Conservation (phyloP, 2,113 vertebrate species). For the pig (Sus scrofa) region T2T-Sscrofa CM000824.6:125802001-125802500, state of each 20-base stretch:
- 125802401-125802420: conserved; percentile 69
- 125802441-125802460: conserved; percentile 65
- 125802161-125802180: conserved; percentile 55
- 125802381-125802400: background rate
- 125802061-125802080: background rate
- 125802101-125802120: conserved; percentile 38
- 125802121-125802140: conserved; percentile 13
- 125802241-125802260: conserved; percentile 71
- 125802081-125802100: background rate
- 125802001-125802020: background rate
- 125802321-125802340: conserved; percentile 73
- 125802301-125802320: conserved; percentile 75
- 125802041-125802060: background rate
- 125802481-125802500: conserved; percentile 61
- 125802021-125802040: background rate
- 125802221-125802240: conserved; percentile 75
- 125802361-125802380: conserved; percentile 59
- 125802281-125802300: conserved; percentile 82
- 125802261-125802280: conserved; percentile 82
- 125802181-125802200: conserved; percentile 50
- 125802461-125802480: conserved; percentile 63
- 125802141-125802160: background rate
- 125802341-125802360: conserved; percentile 30
- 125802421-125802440: conserved; percentile 77
- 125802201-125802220: conserved; percentile 72